Evolutionary conservation across 2,797 vertebrate genomes (phyloP).

Genomic region (Botia kubotai): DNA sequence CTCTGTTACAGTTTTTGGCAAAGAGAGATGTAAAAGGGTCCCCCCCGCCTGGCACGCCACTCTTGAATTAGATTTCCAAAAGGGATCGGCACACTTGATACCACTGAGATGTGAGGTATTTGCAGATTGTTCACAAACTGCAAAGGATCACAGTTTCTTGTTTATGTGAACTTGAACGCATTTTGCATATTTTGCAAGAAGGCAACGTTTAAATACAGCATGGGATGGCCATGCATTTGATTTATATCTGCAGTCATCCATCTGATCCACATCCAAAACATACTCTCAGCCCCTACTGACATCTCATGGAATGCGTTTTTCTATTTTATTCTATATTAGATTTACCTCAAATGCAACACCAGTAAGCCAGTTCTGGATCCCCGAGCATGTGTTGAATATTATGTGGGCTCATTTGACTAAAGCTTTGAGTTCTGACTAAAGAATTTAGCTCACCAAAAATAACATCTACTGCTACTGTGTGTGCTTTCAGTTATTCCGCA

Average conservation of each 20-base stretch:
- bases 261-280: slow-evolving; percentile 63
- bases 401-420: slow-evolving; percentile 62
- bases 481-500: slow-evolving; percentile 65
- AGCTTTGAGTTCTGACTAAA: slow-evolving; percentile 55
- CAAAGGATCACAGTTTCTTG: slow-evolving; percentile 51
- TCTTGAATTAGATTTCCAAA: slow-evolving; percentile 25
- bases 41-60: slow-evolving; percentile 34
- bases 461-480: slow-evolving; percentile 60
- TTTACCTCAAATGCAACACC: slow-evolving; percentile 68
- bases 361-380: slow-evolving; percentile 64
- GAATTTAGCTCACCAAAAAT: slow-evolving; percentile 64
- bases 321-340: slow-evolving; percentile 68
- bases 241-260: slow-evolving; percentile 54
- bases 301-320: slow-evolving; percentile 70
- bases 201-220: slow-evolving; percentile 58
- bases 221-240: slow-evolving; percentile 45
- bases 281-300: slow-evolving; percentile 62
- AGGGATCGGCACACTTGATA: background rate
- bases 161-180: slow-evolving; percentile 43
- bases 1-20: slow-evolving; percentile 55
- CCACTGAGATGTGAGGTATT: background rate
- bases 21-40: slow-evolving; percentile 60
- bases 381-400: slow-evolving; percentile 70
- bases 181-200: slow-evolving; percentile 46
- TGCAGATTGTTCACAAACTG: no score